These are phyloP conservation scores for Botrylloides violaceus DNA, from an alignment of 23 tunicate genomes.

Conservation along the genomic window DNA sequence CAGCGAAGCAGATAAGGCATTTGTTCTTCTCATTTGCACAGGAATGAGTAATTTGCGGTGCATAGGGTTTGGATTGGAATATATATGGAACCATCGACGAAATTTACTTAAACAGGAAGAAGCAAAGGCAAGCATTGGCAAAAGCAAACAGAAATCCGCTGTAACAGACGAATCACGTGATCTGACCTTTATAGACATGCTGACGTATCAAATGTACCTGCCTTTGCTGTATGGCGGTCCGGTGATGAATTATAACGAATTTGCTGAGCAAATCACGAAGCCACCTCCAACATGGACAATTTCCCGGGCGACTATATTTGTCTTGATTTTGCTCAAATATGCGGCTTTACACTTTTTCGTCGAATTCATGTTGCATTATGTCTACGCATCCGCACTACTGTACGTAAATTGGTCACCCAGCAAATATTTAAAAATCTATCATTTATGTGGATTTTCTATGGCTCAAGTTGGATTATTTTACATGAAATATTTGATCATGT, in stretches of 20 bases:
- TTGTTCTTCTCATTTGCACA: conserved; percentile 9
- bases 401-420: neutral
- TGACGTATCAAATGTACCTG: conserved; percentile 61
- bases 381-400: conserved; percentile 40
- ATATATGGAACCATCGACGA: conserved; percentile 2
- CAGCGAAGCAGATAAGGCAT: conserved; percentile 4
- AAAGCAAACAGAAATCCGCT: neutral
- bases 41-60: conserved; percentile 52
- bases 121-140: conserved; percentile 6
- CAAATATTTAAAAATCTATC: neutral
- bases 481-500: conserved; percentile 69
- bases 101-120: neutral
- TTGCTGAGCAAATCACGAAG: conserved; percentile 23
- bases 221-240: conserved; percentile 79
- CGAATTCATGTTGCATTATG: conserved; percentile 38
- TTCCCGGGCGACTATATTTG: neutral
- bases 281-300: conserved; percentile 8
- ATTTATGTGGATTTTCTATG: conserved; percentile 48
- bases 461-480: conserved; percentile 66
- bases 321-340: conserved; percentile 30
- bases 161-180: neutral
- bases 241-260: conserved; percentile 45
- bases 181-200: conserved; percentile 12
- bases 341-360: conserved; percentile 39
- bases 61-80: conserved; percentile 44